Conservation (phyloP, 2,888 invertebrate species). For the Ischnura elegans region DNA sequence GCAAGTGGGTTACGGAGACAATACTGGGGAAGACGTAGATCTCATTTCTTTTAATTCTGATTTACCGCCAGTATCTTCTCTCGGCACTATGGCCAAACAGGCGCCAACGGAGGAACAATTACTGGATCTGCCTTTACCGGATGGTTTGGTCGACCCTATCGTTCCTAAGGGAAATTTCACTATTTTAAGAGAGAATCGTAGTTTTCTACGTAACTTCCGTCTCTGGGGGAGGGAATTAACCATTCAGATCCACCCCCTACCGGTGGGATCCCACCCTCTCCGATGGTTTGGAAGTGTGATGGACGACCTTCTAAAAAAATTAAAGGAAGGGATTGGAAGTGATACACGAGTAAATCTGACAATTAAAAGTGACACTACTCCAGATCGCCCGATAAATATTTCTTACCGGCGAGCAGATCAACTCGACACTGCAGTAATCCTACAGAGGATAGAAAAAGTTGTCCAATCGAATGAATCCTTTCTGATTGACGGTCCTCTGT, state of each 20-base stretch:
- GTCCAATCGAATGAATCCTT: not conserved
- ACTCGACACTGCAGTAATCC: not conserved
- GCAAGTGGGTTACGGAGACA: too few relatives aligned
- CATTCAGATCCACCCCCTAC: not conserved
- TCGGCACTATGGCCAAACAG: too few relatives aligned
- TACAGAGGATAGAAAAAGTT: not conserved
- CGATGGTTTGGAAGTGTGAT: not conserved
- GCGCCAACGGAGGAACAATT: too few relatives aligned
- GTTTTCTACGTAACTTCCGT: not conserved
- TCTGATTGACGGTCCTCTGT: not conserved
- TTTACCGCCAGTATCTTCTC: too few relatives aligned
- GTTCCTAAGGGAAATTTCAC: too few relatives aligned
- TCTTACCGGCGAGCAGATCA: not conserved
- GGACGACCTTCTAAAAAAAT: not conserved
- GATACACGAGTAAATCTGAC: not conserved
- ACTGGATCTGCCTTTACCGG: too few relatives aligned
- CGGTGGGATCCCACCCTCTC: not conserved
- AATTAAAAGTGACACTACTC: not conserved
- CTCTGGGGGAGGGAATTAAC: not conserved
- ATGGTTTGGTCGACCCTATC: too few relatives aligned
- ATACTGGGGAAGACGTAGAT: too few relatives aligned
- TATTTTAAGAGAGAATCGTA: not conserved
- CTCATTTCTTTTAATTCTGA: too few relatives aligned
- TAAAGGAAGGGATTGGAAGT: not conserved
- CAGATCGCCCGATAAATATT: not conserved